Conservation (phyloP, 2,797 vertebrate species). For the Danio jaintianensis region DNA sequence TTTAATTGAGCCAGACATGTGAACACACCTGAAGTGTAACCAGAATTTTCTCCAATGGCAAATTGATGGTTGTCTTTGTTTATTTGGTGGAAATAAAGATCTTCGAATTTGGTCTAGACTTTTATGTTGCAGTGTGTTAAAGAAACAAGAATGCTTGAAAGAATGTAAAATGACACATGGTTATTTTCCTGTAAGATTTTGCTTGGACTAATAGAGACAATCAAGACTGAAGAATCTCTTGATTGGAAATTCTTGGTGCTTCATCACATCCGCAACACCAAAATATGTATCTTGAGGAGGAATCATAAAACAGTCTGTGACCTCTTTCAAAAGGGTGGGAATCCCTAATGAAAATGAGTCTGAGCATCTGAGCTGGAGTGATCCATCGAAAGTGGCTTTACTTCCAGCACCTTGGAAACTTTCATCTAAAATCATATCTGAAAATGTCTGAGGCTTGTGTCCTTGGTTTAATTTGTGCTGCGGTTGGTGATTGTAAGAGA, state of each 20-base stretch:
- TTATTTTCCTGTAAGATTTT: slow-evolving; percentile 21
- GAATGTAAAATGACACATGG: slow-evolving; percentile 42
- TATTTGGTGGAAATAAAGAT: not conserved
- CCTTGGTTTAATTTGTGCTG: slow-evolving; percentile 40
- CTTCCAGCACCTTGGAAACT: slow-evolving; percentile 12
- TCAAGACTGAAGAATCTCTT: slow-evolving; percentile 20
- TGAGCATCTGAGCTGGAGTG: not conserved
- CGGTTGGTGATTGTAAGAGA: slow-evolving; percentile 61
- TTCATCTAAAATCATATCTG: slow-evolving; percentile 12
- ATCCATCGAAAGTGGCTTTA: slow-evolving; percentile 4
- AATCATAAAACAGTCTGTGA: slow-evolving; percentile 29
- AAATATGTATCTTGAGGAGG: slow-evolving; percentile 35
- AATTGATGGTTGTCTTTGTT: not conserved
- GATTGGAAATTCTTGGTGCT: slow-evolving; percentile 21
- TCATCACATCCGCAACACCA: slow-evolving; percentile 13
- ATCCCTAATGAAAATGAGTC: slow-evolving; percentile 22
- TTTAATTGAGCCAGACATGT: too few relatives aligned
- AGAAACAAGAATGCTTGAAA: slow-evolving; percentile 18
- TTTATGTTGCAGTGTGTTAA: not conserved
- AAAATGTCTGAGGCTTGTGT: slow-evolving; percentile 24
- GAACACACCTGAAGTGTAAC: too few relatives aligned
- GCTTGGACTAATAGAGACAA: slow-evolving; percentile 24
- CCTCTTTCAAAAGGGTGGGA: slow-evolving; percentile 30
- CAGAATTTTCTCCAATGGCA: not conserved
- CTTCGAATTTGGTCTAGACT: not conserved